Evolutionary conservation across 1,140 invertebrate genomes (phyloP).

Genomic region (Drosophila seguyi): DNA sequence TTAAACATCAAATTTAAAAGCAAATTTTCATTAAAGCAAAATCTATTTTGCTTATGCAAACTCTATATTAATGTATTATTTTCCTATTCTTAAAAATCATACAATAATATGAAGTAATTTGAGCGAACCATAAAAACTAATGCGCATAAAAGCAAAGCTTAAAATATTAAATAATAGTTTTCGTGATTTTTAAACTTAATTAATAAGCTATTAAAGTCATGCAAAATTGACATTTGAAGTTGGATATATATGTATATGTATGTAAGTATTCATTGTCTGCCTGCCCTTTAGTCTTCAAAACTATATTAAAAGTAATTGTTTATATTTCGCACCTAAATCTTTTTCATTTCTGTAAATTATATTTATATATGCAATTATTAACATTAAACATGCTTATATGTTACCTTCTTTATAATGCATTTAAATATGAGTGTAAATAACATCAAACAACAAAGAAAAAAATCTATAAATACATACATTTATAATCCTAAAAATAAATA

Average conservation of each 20-base stretch:
- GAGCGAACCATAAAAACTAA: neutral
- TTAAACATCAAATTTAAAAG: neutral
- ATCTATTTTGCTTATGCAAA: neutral
- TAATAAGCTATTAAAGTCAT: neutral
- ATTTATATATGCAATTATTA: constrained; percentile 1
- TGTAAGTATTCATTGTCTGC: neutral
- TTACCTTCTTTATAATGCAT: constrained; percentile 1
- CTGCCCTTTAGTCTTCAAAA: neutral
- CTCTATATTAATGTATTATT: neutral
- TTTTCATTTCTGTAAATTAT: constrained; percentile 1
- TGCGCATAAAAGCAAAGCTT: neutral
- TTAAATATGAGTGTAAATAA: constrained; percentile 5
- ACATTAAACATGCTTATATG: neutral
- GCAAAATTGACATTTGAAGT: neutral
- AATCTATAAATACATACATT: neutral
- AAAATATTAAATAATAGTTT: neutral
- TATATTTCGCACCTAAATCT: neutral
- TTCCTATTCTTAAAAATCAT: neutral
- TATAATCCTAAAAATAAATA: neutral
- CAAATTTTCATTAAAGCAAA: neutral
- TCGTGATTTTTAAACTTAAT: neutral
- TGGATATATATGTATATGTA: neutral
- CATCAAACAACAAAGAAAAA: neutral
- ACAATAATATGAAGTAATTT: neutral
- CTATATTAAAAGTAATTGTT: neutral